Percentiles rank a stretch among this genome's conserved stretches.
Evolutionary conservation across 2,113 vertebrate genomes (phyloP).

Genomic region (Euleptes europaea): DNA sequence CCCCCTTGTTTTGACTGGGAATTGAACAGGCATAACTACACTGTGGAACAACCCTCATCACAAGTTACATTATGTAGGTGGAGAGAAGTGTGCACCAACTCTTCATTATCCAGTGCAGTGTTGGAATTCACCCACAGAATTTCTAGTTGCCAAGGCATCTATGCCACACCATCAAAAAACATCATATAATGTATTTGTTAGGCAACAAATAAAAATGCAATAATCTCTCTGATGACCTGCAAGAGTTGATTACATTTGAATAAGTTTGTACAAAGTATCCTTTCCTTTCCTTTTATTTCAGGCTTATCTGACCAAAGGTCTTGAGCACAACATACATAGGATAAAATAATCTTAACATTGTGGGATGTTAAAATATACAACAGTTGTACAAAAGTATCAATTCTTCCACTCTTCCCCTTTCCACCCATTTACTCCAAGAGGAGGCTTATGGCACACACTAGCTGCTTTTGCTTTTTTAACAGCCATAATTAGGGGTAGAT

Average conservation of each 20-base stretch:
- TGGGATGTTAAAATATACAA: too few species aligned
- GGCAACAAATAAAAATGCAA: slow-evolving; percentile 21
- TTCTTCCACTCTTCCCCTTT: too few species aligned
- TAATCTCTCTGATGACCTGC: neutral
- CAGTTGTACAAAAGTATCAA: too few species aligned
- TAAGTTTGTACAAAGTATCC: slow-evolving; percentile 37
- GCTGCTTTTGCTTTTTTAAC: slow-evolving; percentile 37
- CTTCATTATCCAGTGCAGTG: neutral
- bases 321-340: too few species aligned
- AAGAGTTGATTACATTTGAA: slow-evolving; percentile 6
- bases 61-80: neutral
- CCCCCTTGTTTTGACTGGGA: neutral
- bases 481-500: slow-evolving; percentile 55
- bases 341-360: too few species aligned
- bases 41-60: neutral
- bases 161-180: slow-evolving; percentile 12
- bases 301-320: too few species aligned
- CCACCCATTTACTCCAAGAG: slow-evolving; percentile 1
- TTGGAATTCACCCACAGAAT: neutral
- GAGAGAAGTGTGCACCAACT: neutral
- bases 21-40: neutral
- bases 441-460: slow-evolving; percentile 17
- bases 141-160: neutral
- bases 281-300: too few species aligned
- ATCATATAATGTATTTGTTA: slow-evolving; percentile 11